Conservation (phyloP, 2,797 vertebrate species). For the Microchirus variegatus region DNA sequence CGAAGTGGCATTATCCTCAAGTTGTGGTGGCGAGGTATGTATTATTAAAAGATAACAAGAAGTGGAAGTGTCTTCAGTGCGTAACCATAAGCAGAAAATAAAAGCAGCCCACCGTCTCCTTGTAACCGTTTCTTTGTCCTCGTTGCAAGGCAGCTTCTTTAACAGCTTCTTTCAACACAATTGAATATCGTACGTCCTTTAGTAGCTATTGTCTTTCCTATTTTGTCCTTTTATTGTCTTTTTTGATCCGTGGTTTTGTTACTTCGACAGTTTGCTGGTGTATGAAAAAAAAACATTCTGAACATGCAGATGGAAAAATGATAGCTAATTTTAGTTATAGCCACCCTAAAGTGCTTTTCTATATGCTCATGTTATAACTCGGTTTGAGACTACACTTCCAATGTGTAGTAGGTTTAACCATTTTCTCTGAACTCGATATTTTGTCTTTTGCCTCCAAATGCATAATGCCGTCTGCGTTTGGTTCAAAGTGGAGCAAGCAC, state of each 20-base stretch:
- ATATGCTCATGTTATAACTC: background rate
- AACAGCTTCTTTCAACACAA: constrained; percentile 12
- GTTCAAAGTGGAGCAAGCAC: constrained; percentile 44
- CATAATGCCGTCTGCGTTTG: constrained; percentile 20
- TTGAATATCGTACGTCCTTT: constrained; percentile 3
- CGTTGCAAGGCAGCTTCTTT: constrained; percentile 5
- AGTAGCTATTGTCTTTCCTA: constrained; percentile 2
- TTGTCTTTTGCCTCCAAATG: constrained; percentile 15
- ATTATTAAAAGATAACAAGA: constrained; percentile 29
- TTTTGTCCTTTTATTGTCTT: constrained; percentile 6
- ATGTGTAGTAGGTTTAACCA: background rate
- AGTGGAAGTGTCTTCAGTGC: constrained; percentile 19
- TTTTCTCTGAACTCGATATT: background rate
- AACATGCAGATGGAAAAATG: background rate
- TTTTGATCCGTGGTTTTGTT: constrained; percentile 7
- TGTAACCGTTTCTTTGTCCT: constrained; percentile 22
- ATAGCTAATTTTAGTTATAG: background rate
- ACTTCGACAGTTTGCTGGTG: constrained; percentile 6
- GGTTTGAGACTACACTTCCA: background rate
- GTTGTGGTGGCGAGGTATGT: constrained; percentile 15
- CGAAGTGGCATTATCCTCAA: constrained; percentile 8
- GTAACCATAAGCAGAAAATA: constrained; percentile 22
- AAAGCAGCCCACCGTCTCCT: constrained; percentile 22
- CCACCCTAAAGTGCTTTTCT: background rate
- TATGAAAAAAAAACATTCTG: background rate